Evolutionary conservation across 2,113 vertebrate genomes (phyloP).

Genomic region (Grallaria varia): DNA sequence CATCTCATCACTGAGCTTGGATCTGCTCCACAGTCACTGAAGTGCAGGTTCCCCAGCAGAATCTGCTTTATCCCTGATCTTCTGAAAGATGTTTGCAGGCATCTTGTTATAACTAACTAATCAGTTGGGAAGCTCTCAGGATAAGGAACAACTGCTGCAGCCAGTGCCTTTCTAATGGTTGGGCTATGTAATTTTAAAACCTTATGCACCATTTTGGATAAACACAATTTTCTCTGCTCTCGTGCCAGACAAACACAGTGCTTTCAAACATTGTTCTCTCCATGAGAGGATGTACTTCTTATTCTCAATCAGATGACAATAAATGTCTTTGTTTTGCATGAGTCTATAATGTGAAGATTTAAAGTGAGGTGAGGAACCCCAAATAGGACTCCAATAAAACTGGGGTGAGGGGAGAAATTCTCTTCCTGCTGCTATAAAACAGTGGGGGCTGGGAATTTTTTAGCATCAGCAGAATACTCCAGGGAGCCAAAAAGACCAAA

Average conservation of each 20-base stretch:
- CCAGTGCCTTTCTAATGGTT: neutral
- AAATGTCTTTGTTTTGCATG: neutral
- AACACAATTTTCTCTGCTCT: neutral
- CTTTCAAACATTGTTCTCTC: neutral
- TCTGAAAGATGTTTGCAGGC: neutral
- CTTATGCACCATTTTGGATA: neutral
- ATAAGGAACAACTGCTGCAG: neutral
- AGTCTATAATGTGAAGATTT: neutral
- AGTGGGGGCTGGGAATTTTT: neutral
- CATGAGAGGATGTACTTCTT: neutral
- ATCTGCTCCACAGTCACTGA: neutral
- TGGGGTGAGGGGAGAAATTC: rapidly evolving
- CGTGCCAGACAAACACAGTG: neutral
- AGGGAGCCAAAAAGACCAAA: neutral
- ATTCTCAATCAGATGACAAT: neutral
- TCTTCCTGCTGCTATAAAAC: neutral
- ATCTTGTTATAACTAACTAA: neutral
- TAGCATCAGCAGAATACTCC: neutral
- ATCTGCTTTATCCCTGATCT: neutral
- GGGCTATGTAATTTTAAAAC: neutral
- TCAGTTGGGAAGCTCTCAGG: neutral
- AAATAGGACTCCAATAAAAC: neutral
- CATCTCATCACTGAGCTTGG: neutral
- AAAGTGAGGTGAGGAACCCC: neutral
- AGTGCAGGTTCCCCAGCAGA: neutral